Base-by-base conservation (phyloP, 2,113 vertebrate species). In the Conger conger region DNA sequence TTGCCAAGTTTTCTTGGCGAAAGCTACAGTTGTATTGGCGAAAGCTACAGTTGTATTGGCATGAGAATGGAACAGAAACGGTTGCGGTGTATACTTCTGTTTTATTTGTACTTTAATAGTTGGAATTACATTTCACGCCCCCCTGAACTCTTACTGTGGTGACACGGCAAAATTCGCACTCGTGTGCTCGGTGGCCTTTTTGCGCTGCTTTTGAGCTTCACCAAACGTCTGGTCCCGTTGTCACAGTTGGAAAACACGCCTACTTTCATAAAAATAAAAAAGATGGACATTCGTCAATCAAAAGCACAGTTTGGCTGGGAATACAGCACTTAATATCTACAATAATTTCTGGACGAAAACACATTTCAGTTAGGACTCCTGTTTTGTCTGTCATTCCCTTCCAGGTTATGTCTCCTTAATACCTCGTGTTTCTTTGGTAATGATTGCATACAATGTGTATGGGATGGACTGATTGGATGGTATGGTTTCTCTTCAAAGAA, bases 1-100 rank as follows among this genome's bases (percentile, higher is more conserved):
- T 54, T 84, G 77, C 77, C 53, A 79, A 60, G 53, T 50, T 37
- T 33, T 79, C 92, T 92, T 82, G 81, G 82, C 86, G 77, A 85
- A 78, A 85, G 2, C 54, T 18, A 27, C 20, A 68, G 23, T 4
- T n/a, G n/a, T n/a, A n/a, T 92, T 82, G 81, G 82, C 86, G 77
- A 85, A 78, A 85, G 2, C 54, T 18, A 27, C 20, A 68, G 20
- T 68, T 57, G 8, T 57, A 20, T 57, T 57, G 40, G 9, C 9
- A 1, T 50, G 45, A 13, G 45, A 50, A 50, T 50, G 45, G 15
- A 50, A 50, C 45, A 50, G 11, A 50, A 50, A 50, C 45, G 7
- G 45, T 50, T 50, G 45, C 6, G 45, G 7, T 13, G 45, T 50
- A 50, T 8, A 50, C 45, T 50, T 50, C 6, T 13, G 45, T 50